These are phyloP conservation scores for Rhea americana DNA, from an alignment of 2,113 vertebrate species.

Conservation along the genomic window DNA sequence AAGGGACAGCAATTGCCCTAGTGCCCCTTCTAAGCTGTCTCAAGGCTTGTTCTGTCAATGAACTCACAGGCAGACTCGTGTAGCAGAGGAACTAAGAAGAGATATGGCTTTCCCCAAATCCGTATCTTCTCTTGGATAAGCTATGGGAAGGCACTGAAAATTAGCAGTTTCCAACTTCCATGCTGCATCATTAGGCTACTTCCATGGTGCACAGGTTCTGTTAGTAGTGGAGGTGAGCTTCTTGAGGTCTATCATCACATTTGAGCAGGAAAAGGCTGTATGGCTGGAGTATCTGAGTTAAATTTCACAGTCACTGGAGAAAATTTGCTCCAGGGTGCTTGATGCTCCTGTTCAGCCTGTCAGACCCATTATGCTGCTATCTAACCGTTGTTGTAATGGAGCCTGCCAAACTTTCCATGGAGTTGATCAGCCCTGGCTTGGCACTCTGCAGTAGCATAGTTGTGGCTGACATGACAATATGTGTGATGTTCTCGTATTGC, in stretches of 20 bases:
- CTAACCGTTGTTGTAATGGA: not conserved
- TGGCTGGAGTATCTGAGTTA: not conserved
- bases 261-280: not conserved
- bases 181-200: not conserved
- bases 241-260: not conserved
- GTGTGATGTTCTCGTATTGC: not conserved
- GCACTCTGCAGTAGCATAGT: not conserved
- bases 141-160: not conserved
- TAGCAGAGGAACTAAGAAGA: not conserved
- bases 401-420: not conserved
- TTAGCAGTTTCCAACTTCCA: not conserved
- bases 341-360: not conserved
- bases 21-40: not conserved
- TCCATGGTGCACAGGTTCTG: not conserved
- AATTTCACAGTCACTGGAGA: not conserved
- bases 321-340: not conserved
- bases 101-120: not conserved
- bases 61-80: not conserved
- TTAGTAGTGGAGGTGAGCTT: not conserved
- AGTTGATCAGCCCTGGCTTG: not conserved
- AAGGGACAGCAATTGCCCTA: not conserved
- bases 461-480: not conserved
- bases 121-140: not conserved
- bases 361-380: not conserved
- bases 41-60: not conserved